These are phyloP conservation scores for Smittia sp. DNA, from an alignment of 2,888 invertebrate genomes.

Conservation along the genomic window DNA sequence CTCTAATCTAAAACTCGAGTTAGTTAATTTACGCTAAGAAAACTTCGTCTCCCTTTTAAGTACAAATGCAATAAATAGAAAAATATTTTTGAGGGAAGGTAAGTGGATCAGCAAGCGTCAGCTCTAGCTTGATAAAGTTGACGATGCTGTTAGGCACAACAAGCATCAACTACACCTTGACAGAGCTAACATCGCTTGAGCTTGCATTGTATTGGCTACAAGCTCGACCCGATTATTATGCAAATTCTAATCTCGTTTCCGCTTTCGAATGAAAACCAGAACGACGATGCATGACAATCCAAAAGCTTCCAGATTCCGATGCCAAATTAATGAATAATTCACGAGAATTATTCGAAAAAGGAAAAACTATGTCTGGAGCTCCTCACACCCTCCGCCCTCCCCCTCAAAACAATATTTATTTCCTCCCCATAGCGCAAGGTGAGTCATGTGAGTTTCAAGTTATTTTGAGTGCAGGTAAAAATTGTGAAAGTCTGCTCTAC, in stretches of 20 bases:
- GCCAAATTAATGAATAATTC: conserved; percentile 4
- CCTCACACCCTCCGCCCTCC: background rate
- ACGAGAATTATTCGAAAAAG: background rate
- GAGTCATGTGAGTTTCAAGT: background rate
- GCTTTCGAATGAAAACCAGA: background rate
- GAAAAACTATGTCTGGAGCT: background rate
- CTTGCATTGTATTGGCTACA: too few relatives aligned
- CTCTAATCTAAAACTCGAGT: background rate
- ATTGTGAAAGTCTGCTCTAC: background rate
- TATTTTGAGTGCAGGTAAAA: conserved; percentile 1
- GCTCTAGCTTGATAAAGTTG: too few relatives aligned
- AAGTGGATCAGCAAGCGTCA: too few relatives aligned
- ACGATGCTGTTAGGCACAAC: too few relatives aligned
- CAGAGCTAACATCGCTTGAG: too few relatives aligned
- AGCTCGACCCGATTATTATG: background rate
- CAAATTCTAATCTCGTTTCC: background rate
- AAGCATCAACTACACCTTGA: too few relatives aligned
- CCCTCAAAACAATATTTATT: background rate
- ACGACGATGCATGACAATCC: background rate
- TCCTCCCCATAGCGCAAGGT: conserved; percentile 1
- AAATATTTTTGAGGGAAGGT: background rate
- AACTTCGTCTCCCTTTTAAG: background rate
- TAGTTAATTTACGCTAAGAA: conserved; percentile 3
- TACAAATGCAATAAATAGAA: conserved; percentile 9
- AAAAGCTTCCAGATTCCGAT: background rate